Evolutionary conservation across 2,888 invertebrate genomes (phyloP).

Genomic region (Seira ritae): DNA sequence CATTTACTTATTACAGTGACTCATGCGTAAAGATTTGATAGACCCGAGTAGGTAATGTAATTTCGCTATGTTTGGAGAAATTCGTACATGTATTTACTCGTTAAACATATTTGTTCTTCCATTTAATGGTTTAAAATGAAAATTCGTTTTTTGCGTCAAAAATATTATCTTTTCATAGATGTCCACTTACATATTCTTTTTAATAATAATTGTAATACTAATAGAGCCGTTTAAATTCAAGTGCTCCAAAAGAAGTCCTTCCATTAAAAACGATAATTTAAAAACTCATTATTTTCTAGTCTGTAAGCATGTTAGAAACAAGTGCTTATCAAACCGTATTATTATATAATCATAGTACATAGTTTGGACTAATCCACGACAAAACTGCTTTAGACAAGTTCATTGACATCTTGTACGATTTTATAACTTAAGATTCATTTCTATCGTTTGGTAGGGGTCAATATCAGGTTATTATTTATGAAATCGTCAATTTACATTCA

Average conservation of each 20-base stretch:
- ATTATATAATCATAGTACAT: no score
- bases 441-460: background rate
- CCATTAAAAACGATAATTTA: conserved; percentile 23
- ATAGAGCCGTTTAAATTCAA: background rate
- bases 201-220: no score
- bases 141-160: background rate
- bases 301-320: conserved; percentile 27
- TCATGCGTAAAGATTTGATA: background rate
- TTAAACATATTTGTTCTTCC: background rate
- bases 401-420: background rate
- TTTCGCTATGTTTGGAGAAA: no score
- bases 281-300: no score
- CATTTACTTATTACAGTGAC: background rate
- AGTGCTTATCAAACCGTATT: conserved; percentile 41
- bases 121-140: background rate
- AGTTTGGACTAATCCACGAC: conserved; percentile 37
- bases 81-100: no score
- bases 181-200: background rate
- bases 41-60: background rate
- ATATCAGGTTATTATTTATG: background rate
- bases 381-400: conserved; percentile 29
- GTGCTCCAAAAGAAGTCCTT: conserved; percentile 40
- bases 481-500: background rate
- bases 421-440: background rate
- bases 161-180: no score